These are phyloP conservation scores for Genyomyrus donnyi DNA, from an alignment of 2,113 vertebrate genomes.

Conservation along the genomic window DNA sequence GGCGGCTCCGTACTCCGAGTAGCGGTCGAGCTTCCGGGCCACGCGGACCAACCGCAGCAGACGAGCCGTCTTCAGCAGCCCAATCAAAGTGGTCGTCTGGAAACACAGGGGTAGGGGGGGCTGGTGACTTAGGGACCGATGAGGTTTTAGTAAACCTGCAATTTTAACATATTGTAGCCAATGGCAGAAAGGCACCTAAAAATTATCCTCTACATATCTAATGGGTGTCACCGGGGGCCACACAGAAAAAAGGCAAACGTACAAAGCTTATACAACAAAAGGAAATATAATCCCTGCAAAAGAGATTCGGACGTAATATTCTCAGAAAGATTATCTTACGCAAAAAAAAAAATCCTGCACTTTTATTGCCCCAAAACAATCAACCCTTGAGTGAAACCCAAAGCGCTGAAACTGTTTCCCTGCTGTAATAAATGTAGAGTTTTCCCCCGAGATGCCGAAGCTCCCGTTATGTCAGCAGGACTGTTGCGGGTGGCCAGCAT, in stretches of 20 bases:
- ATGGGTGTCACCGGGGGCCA: not conserved
- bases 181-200: not conserved
- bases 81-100: conserved; percentile 93
- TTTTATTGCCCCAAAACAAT: not conserved
- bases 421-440: not conserved
- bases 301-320: not conserved
- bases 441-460: not conserved
- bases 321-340: not conserved
- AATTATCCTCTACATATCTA: not conserved
- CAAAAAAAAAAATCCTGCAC: not conserved
- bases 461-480: not conserved
- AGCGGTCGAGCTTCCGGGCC: conserved; percentile 92
- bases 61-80: conserved; percentile 90
- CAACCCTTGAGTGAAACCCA: not conserved
- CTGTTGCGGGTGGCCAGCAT: not conserved
- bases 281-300: not conserved
- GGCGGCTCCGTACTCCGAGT: conserved; percentile 94
- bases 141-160: not conserved
- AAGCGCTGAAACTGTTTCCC: not conserved
- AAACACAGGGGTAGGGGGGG: conserved; percentile 24
- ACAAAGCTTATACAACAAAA: not conserved
- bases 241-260: not conserved
- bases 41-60: conserved; percentile 89
- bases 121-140: not conserved
- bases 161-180: not conserved